phyloP scores from a whole-genome alignment of 1,140 invertebrate species.

The Bombus difficillimus region DNA sequence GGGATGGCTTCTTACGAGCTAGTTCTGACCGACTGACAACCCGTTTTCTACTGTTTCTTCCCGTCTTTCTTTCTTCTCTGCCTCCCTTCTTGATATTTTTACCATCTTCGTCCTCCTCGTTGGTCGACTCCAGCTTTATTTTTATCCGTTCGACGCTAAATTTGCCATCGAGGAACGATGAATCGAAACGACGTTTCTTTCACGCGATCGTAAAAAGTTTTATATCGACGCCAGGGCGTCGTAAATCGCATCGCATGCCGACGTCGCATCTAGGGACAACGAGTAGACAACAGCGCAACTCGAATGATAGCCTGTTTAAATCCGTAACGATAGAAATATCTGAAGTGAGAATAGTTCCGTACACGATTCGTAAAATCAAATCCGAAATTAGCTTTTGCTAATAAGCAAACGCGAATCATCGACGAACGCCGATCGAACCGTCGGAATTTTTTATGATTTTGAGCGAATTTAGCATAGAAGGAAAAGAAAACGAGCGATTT shows the following conservation, averaged over 20 bases:
- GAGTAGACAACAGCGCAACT: too few relatives aligned
- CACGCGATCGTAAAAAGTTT: slow-evolving; percentile 30
- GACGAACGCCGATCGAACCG: too few relatives aligned
- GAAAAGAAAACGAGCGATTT: background rate
- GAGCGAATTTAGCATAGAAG: background rate
- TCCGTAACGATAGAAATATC: too few relatives aligned
- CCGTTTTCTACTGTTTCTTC: background rate
- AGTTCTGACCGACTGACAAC: slow-evolving; percentile 32
- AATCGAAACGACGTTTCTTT: background rate
- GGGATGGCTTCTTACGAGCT: slow-evolving; percentile 64
- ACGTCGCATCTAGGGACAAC: too few relatives aligned
- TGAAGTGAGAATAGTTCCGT: too few relatives aligned
- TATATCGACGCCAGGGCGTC: background rate
- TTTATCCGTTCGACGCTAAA: background rate
- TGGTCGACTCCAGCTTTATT: background rate
- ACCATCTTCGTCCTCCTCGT: background rate
- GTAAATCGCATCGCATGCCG: too few relatives aligned
- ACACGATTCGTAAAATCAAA: too few relatives aligned
- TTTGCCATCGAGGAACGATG: background rate
- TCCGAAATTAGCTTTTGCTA: too few relatives aligned
- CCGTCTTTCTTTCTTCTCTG: background rate
- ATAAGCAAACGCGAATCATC: too few relatives aligned
- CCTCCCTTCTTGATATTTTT: background rate
- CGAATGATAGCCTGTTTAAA: too few relatives aligned
- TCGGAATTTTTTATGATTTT: too few relatives aligned